Evolutionary conservation across 2,888 invertebrate species (phyloP), one percentile per base, ranked within the genome.

Genomic region (Shargacucullia verbasci): DNA sequence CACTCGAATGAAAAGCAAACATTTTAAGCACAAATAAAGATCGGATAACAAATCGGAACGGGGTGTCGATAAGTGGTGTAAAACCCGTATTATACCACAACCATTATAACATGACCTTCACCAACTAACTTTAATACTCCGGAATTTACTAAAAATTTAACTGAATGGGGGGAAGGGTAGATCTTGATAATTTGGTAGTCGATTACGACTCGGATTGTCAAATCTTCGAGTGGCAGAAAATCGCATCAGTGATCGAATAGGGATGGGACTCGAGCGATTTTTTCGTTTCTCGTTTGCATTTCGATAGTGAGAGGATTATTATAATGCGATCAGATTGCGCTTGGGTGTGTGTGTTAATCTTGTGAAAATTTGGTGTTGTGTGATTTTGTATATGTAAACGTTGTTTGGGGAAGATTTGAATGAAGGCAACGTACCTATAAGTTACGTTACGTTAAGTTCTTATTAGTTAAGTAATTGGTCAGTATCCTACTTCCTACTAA

Each of bases 191-290:
- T 40, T 55, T 81, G 85, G 86, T 67, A 10, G 49, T 73, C 65
- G 77, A 78, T 82, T 70, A 79, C 80, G 75, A 74, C 73, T 81
- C 82, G 83, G 82, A 81, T 82, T 83, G 81, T 82, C 82, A 83
- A 88, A 70, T 87, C 83, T 69, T 89, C 86, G 87, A 91, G 89
- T 85, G 87, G 83, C 82, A 83, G 86, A 88, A 89, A 91, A 91
- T 90, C 91, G 85, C 81, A 84, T 91, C 86, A 88, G 79, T 78
- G 78, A 79, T 81, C 73, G 67, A 74, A 68, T 69, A 67, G 69
- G 73, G 73, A 61, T 65, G 67, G 58, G 69, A 73, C 54, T 52
- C 55, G 45, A 53, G 60, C 61, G 59, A 62, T 61, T 75, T 70
- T 75, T 76, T 72, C 48, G 52, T 38, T 52, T 70, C 58, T 68